These are phyloP conservation scores for Aspidiotus destructor DNA, from an alignment of 2,888 invertebrate species.

Conservation along the genomic window DNA sequence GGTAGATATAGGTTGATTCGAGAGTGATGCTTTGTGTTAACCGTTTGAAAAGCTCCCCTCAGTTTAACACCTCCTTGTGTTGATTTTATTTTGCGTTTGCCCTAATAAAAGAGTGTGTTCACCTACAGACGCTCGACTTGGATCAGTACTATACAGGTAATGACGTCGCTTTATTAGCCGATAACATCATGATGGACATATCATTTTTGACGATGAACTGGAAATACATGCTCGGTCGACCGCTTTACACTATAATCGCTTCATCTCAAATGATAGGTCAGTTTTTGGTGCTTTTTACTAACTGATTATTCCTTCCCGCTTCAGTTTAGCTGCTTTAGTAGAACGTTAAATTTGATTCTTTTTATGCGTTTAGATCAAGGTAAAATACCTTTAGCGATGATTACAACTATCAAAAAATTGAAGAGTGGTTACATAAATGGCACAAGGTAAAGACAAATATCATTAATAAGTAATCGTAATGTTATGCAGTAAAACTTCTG, in stretches of 20 bases:
- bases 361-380: slow-evolving; percentile 63
- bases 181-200: slow-evolving; percentile 86
- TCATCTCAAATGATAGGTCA: slow-evolving; percentile 76
- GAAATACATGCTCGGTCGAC: slow-evolving; percentile 94
- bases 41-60: neutral
- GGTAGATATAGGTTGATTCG: slow-evolving; percentile 50
- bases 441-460: slow-evolving; percentile 50
- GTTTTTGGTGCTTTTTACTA: neutral
- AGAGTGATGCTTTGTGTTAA: neutral
- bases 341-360: slow-evolving; percentile 7
- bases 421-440: slow-evolving; percentile 98
- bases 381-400: slow-evolving; percentile 84
- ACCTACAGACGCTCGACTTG: slow-evolving; percentile 70
- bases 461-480: no score
- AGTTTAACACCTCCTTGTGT: neutral
- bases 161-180: slow-evolving; percentile 88
- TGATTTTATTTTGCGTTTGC: neutral
- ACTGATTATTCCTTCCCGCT: neutral
- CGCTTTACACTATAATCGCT: slow-evolving; percentile 82
- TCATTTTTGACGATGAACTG: slow-evolving; percentile 93
- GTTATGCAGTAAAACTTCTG: neutral
- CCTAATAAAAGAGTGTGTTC: slow-evolving; percentile 21
- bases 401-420: slow-evolving; percentile 94
- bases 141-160: slow-evolving; percentile 95
- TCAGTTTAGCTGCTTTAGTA: neutral